Base-by-base conservation (phyloP, 2,797 vertebrate species). In the Holocentrus rufus region DNA sequence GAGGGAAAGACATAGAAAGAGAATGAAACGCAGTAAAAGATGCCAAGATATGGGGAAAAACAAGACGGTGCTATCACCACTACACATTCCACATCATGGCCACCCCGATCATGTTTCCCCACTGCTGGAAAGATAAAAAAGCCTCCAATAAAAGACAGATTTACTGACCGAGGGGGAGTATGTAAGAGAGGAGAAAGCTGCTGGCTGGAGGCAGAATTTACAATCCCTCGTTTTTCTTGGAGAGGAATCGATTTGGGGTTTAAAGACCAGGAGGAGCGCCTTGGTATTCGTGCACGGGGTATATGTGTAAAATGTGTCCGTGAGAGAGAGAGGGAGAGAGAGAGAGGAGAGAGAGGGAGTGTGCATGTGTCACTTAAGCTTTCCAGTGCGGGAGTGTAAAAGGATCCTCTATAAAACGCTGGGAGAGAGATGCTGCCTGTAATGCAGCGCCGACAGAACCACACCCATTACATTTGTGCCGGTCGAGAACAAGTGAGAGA, bases 81-180 rank as follows among this genome's bases (percentile, higher is more conserved):
- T 60, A 47, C 20, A 9, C 65, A 3, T 68, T 75, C 57, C 25
- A 80, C 25, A 53, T 76, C 66, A 42, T 63, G 81, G 79, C 64
- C 80, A 62, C 55, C 44, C 65, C 18, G 74, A 69, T 62, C 80
- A 66, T 6, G 46, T 81, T 82, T 68, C 76, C 7, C 18, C 31
- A 56, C 55, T 18, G 17, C 27, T 57, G 55, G 62, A 55, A 72
- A 80, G 82, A 85, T 77, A 72, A 87, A 83, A 30, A 76, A 71
- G 61, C 71, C 76, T 78, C 72, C 74, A 82, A 87, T 87, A 83
- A 89, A 88, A 82, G 81, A 66, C 80, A 75, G 85, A 91, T 91
- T 90, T 88, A 90, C 78, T 57, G 80, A 69, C 52, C 65, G 53
- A 7, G 56, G 9, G 56, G 60, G 69, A 53, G 44, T 67, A 23